A percentile compares a stretch with the other conserved stretches of the same genome.
Conservation (phyloP, 2,797 vertebrate genomes). For the Propithecus perrieri region DNA sequence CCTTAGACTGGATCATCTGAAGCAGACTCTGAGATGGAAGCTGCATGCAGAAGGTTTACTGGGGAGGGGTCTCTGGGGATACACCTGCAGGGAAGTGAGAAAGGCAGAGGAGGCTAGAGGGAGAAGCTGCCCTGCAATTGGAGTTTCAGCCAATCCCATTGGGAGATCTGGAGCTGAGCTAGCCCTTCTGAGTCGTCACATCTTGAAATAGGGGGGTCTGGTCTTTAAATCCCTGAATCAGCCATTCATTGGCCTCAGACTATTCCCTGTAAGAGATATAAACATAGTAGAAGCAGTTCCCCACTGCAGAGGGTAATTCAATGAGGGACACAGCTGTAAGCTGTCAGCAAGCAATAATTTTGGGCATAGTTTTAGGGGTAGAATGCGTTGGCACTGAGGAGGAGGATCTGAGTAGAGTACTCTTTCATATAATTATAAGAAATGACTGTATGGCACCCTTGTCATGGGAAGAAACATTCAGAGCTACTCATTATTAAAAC, state of each 20-base stretch:
- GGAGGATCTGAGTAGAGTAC: neutral
- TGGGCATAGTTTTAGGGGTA: neutral
- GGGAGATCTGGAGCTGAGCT: neutral
- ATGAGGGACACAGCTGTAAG: neutral
- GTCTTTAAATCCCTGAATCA: neutral
- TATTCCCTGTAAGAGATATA: neutral
- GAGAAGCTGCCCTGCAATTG: neutral
- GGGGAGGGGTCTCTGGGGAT: neutral
- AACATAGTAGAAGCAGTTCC: neutral
- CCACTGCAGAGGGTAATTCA: neutral
- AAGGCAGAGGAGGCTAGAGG: neutral
- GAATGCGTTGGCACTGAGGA: neutral
- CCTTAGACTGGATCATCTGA: neutral
- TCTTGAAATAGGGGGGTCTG: neutral
- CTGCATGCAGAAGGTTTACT: neutral
- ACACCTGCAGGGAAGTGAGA: neutral
- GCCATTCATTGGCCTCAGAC: neutral
- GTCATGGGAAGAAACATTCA: neutral
- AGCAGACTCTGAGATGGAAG: neutral
- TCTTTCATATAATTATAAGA: neutral
- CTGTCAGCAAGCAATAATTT: neutral
- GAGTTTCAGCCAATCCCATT: neutral
- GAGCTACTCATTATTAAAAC: neutral
- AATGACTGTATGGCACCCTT: neutral
- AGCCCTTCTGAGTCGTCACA: neutral